These are phyloP conservation scores for Uromys caudimaculatus DNA, from an alignment of 2,797 vertebrate genomes.

Conservation along the genomic window DNA sequence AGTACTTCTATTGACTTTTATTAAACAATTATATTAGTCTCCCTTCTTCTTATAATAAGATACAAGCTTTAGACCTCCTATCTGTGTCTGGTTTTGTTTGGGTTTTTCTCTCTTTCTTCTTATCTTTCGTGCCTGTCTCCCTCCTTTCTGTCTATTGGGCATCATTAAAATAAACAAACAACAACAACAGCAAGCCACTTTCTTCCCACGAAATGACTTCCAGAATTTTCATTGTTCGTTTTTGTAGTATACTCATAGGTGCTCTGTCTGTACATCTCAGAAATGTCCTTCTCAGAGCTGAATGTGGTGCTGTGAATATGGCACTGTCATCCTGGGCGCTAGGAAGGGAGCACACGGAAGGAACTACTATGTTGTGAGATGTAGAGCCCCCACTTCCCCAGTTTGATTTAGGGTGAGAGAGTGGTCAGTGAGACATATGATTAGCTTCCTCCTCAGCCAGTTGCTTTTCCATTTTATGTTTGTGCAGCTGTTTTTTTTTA, in stretches of 20 bases:
- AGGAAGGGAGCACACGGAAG: neutral
- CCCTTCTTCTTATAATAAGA: slow-evolving; percentile 18
- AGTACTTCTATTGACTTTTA: slow-evolving; percentile 21
- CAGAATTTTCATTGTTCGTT: neutral
- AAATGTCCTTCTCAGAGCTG: slow-evolving; percentile 38
- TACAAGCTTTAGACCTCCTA: neutral
- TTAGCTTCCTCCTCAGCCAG: neutral
- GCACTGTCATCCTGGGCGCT: neutral
- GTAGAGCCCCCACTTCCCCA: neutral
- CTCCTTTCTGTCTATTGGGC: neutral
- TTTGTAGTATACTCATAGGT: neutral
- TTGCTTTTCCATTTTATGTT: slow-evolving; percentile 23
- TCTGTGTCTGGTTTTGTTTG: neutral
- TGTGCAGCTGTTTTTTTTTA: neutral
- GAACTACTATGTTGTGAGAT: neutral
- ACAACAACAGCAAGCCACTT: neutral
- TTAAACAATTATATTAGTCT: slow-evolving; percentile 29
- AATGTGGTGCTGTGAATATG: neutral
- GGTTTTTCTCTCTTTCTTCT: neutral
- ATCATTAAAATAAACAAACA: neutral
- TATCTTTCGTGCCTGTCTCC: neutral
- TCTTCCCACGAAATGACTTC: slow-evolving; percentile 37
- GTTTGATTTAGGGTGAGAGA: neutral
- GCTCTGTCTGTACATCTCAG: neutral
- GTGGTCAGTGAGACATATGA: neutral